A percentile compares a stretch with the other conserved stretches of the same genome.
Evolutionary conservation across 2,113 vertebrate species (phyloP).

Genomic region (Gymnorhina tibicen): DNA sequence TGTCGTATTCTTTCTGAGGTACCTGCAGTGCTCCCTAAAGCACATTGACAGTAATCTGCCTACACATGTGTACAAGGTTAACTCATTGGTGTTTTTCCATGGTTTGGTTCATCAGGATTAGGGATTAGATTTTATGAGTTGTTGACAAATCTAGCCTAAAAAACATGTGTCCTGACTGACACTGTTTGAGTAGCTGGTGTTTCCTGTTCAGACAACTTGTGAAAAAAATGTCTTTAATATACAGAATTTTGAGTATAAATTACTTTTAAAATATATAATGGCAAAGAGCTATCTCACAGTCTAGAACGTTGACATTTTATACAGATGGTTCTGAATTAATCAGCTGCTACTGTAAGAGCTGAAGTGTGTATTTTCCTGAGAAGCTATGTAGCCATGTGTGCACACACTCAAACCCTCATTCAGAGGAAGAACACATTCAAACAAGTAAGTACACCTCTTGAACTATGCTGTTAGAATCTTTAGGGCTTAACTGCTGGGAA

Average conservation of each 20-base stretch:
- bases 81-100: background rate
- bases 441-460: background rate
- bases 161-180: background rate
- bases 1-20: background rate
- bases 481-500: background rate
- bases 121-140: background rate
- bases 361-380: background rate
- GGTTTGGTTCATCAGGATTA: background rate
- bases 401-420: background rate
- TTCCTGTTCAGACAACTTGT: background rate
- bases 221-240: background rate
- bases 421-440: background rate
- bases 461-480: background rate
- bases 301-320: background rate
- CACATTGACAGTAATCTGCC: background rate
- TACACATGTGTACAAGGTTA: background rate
- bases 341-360: background rate
- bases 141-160: background rate
- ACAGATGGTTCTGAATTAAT: background rate
- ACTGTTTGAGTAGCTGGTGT: background rate
- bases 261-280: background rate
- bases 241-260: background rate
- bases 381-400: background rate
- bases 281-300: background rate
- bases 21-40: background rate